phyloP scores from a whole-genome alignment of 2,797 vertebrate genomes.

The Caiman crocodilus region DNA sequence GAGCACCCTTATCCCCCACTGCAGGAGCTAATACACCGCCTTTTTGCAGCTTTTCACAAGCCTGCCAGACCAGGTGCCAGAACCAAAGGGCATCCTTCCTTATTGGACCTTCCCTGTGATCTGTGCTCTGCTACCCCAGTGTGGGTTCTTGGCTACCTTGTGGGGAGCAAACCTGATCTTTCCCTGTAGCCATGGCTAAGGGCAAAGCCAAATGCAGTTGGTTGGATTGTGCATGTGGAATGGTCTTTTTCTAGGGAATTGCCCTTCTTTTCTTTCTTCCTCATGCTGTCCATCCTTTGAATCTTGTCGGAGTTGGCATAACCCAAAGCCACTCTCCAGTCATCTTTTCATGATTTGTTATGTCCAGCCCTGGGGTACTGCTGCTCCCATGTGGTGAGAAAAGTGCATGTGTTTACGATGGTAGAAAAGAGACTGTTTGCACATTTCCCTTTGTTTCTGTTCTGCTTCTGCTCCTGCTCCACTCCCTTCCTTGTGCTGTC shows the following conservation, averaged over 20 bases:
- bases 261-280: not conserved
- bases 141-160: no score
- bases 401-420: not conserved
- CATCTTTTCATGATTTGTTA: not conserved
- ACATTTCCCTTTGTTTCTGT: not conserved
- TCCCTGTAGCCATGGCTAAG: not conserved
- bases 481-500: not conserved
- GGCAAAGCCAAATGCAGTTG: not conserved
- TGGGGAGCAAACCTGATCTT: not conserved
- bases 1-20: not conserved
- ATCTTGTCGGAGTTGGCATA: not conserved
- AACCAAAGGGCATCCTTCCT: not conserved
- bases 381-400: not conserved
- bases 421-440: not conserved
- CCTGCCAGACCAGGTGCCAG: not conserved
- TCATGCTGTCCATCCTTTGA: not conserved
- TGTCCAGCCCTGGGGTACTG: not conserved
- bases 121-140: not conserved
- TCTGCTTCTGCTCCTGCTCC: not conserved
- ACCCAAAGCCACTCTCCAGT: not conserved
- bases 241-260: not conserved
- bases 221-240: not conserved
- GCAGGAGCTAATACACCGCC: not conserved
- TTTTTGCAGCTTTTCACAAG: not conserved
- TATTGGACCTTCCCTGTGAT: not conserved